phyloP scores from a whole-genome alignment of 2,113 vertebrate species.

The Anhinga rufa region DNA sequence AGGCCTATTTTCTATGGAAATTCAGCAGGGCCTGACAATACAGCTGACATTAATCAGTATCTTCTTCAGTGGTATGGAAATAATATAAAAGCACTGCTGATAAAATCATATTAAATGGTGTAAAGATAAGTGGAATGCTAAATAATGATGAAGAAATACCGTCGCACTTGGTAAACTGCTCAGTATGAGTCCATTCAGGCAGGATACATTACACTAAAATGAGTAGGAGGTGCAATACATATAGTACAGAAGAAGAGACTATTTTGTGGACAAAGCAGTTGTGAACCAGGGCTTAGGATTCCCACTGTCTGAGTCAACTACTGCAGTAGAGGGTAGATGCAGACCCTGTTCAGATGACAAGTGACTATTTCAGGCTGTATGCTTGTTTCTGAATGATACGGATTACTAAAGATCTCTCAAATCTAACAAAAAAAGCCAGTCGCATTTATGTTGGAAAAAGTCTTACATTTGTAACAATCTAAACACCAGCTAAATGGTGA shows the following conservation, averaged over 20 bases:
- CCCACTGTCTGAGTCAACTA: background rate
- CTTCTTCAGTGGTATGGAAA: background rate
- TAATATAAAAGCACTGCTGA: background rate
- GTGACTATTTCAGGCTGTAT: background rate
- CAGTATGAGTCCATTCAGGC: background rate
- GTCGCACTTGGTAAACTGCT: background rate
- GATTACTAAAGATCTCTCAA: background rate
- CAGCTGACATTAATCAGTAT: background rate
- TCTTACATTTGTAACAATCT: background rate
- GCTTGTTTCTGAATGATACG: background rate
- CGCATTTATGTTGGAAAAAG: background rate
- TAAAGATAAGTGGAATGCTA: background rate
- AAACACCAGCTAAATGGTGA: background rate
- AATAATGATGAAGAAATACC: background rate
- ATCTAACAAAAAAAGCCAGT: background rate
- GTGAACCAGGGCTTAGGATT: background rate
- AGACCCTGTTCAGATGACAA: background rate
- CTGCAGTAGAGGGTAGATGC: background rate
- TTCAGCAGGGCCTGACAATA: background rate
- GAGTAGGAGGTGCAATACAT: background rate
- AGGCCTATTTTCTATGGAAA: background rate
- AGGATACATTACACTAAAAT: background rate
- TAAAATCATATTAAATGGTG: background rate
- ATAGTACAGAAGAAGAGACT: background rate
- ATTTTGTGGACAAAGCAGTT: background rate